These are phyloP conservation scores for Caenorhabditis sp. DNA, from an alignment of 2,888 invertebrate species.

Conservation along the genomic window DNA sequence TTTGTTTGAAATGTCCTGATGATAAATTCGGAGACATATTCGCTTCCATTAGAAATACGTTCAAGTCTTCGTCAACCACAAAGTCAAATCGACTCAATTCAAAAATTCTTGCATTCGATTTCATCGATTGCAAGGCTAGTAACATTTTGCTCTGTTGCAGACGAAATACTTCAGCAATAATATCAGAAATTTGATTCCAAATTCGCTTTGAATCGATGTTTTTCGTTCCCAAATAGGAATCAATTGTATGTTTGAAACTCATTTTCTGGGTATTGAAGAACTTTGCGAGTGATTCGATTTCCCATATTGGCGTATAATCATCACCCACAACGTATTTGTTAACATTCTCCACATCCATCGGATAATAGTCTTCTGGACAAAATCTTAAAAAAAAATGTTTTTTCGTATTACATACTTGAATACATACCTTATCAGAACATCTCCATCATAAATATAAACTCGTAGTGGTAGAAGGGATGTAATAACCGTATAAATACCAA, in stretches of 20 bases:
- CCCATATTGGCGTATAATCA: conserved; percentile 92
- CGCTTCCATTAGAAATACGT: conserved; percentile 89
- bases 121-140: conserved; percentile 14
- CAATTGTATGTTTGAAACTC: conserved; percentile 86
- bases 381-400: conserved; percentile 77
- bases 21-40: conserved; percentile 98
- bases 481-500: conserved; percentile 90
- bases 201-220: conserved; percentile 80
- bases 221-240: conserved; percentile 76
- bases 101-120: conserved; percentile 77
- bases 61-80: conserved; percentile 85
- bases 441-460: conserved; percentile 87
- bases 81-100: conserved; percentile 94
- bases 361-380: conserved; percentile 87
- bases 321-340: conserved; percentile 94
- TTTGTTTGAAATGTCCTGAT: conserved; percentile 89
- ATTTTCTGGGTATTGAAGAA: conserved; percentile 76
- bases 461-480: conserved; percentile 90
- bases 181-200: conserved; percentile 83
- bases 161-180: conserved; percentile 77
- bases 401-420: not conserved
- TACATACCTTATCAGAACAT: conserved; percentile 78
- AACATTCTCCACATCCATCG: conserved; percentile 82
- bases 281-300: conserved; percentile 75
- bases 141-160: conserved; percentile 60